phyloP scores from a whole-genome alignment of 2,888 invertebrate species.

The Melangyna quadrimaculata region DNA sequence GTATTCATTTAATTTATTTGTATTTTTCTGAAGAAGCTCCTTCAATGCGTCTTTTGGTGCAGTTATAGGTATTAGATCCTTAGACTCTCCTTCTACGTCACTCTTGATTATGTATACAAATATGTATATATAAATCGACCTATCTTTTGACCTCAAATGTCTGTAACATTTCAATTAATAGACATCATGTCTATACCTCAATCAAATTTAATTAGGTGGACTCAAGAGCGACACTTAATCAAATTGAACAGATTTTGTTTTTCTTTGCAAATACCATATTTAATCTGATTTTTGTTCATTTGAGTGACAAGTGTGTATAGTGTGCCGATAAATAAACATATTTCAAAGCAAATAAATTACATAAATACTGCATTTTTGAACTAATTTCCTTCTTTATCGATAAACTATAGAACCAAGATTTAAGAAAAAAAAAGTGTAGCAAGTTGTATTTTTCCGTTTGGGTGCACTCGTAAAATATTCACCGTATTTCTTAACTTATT shows the following conservation, averaged over 20 bases:
- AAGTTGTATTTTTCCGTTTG: too few species aligned
- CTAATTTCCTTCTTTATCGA: too few species aligned
- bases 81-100: background rate
- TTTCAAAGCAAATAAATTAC: background rate
- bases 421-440: too few species aligned
- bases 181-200: background rate
- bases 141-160: background rate
- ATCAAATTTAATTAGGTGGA: conserved; percentile 4
- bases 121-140: background rate
- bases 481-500: too few species aligned
- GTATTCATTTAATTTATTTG: background rate
- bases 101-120: background rate
- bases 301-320: background rate
- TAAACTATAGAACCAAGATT: too few species aligned
- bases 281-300: background rate
- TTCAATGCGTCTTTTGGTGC: background rate
- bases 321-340: background rate
- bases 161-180: background rate
- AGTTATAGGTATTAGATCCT: too few species aligned
- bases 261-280: background rate
- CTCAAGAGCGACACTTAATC: background rate
- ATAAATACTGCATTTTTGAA: too few species aligned
- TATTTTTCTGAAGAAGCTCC: background rate
- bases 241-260: background rate
- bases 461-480: too few species aligned